phyloP scores from a whole-genome alignment of 2,888 invertebrate genomes.

The Tipula lateralis region DNA sequence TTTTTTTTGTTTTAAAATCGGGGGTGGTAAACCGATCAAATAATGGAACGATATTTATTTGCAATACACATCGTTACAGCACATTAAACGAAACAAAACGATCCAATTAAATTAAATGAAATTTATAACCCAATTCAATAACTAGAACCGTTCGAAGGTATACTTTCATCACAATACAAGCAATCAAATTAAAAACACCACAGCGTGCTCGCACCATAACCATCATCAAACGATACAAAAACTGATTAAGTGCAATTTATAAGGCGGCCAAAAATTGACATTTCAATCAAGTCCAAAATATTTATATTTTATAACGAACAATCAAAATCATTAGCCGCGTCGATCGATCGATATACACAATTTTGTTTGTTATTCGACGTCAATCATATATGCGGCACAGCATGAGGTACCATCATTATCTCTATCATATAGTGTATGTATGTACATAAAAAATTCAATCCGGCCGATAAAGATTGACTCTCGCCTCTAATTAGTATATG shows the following conservation, averaged over 20 bases:
- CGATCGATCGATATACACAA: background rate
- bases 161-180: background rate
- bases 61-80: no score
- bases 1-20: no score
- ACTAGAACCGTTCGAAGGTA: no score
- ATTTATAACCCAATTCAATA: no score
- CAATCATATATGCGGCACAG: background rate
- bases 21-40: no score
- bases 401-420: background rate
- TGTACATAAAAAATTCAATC: background rate
- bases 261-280: slow-evolving; percentile 15
- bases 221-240: background rate
- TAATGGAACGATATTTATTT: no score
- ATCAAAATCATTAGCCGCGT: slow-evolving; percentile 8
- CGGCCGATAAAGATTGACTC: background rate
- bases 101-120: no score
- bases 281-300: background rate
- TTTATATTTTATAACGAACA: background rate
- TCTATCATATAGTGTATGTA: background rate
- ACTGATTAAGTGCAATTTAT: slow-evolving; percentile 15
- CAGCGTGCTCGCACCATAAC: background rate
- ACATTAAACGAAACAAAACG: no score
- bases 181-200: background rate
- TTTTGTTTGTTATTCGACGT: slow-evolving; percentile 2
- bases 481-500: background rate